These are phyloP conservation scores for Siphonodentalium dalli DNA, from an alignment of 2,888 invertebrate species.

Conservation along the genomic window DNA sequence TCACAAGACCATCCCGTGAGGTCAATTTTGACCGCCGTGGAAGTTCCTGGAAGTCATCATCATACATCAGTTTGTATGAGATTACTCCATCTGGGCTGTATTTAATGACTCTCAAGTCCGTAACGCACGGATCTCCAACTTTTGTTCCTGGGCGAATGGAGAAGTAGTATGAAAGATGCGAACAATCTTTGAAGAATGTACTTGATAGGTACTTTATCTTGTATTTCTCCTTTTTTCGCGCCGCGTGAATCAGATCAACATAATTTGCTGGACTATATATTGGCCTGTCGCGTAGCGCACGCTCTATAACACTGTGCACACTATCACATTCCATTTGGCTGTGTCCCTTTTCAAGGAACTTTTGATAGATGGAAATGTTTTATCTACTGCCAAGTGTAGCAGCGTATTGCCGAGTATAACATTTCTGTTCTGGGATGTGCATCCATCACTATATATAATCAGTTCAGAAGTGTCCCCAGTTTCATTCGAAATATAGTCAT, in stretches of 20 bases:
- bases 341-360: conserved; percentile 28
- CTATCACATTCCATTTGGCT: conserved; percentile 32
- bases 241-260: conserved; percentile 14
- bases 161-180: conserved; percentile 11
- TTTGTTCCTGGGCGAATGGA: conserved; percentile 19
- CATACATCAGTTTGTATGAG: conserved; percentile 2
- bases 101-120: conserved; percentile 13
- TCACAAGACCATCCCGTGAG: no score
- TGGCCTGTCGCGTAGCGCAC: conserved; percentile 10
- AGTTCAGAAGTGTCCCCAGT: conserved; percentile 3
- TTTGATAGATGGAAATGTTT: conserved; percentile 23
- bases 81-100: conserved; percentile 11
- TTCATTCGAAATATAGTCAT: conserved; percentile 11
- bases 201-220: conserved; percentile 15
- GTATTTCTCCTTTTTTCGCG: conserved; percentile 12
- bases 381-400: conserved; percentile 7
- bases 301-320: conserved; percentile 29
- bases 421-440: conserved; percentile 32
- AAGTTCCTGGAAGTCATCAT: conserved; percentile 1
- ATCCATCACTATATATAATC: conserved; percentile 32
- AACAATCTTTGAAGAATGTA: conserved; percentile 13
- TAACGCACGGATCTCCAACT: conserved; percentile 21
- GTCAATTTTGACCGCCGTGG: neutral
- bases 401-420: conserved; percentile 23
- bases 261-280: conserved; percentile 22